Conservation (phyloP, 2,888 invertebrate genomes). For the Hermaeophaga mercurialis region DNA sequence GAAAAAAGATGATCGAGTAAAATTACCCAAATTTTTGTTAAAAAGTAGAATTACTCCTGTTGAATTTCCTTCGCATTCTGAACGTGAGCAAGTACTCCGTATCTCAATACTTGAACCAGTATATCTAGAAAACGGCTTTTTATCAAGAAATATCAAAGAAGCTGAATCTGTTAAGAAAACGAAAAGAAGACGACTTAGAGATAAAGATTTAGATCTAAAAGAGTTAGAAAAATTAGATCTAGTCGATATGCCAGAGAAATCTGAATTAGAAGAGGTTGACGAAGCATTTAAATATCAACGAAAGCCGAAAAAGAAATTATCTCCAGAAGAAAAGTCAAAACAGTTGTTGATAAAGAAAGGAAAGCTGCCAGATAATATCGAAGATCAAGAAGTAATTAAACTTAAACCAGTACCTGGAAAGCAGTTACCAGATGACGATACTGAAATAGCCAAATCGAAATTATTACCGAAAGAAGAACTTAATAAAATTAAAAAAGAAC, state of each 20-base stretch:
- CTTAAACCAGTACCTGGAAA: constrained; percentile 50
- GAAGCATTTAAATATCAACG: constrained; percentile 47
- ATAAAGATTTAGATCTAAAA: constrained; percentile 52
- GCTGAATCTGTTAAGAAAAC: constrained; percentile 53
- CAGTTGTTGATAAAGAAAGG: constrained; percentile 52
- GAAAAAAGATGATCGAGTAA: constrained; percentile 50
- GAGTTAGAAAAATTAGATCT: constrained; percentile 58
- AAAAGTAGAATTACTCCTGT: constrained; percentile 71
- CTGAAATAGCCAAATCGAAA: constrained; percentile 48
- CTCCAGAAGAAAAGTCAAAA: constrained; percentile 41
- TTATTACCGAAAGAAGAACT: constrained; percentile 41
- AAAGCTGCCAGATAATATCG: constrained; percentile 51
- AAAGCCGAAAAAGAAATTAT: constrained; percentile 41
- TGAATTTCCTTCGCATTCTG: constrained; percentile 55
- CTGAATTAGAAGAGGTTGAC: constrained; percentile 52
- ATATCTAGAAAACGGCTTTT: constrained; percentile 54
- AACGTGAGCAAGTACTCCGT: constrained; percentile 50
- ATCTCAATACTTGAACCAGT: constrained; percentile 53
- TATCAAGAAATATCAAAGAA: constrained; percentile 61
- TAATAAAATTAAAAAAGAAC: constrained; percentile 42
- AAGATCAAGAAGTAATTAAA: constrained; percentile 48
- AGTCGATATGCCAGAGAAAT: constrained; percentile 56
- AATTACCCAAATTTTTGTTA: constrained; percentile 69
- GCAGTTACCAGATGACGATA: constrained; percentile 42
- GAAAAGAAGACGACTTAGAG: constrained; percentile 53